These are phyloP conservation scores for Larimichthys crocea DNA, from an alignment of 2,113 vertebrate species.

Conservation along the genomic window DNA sequence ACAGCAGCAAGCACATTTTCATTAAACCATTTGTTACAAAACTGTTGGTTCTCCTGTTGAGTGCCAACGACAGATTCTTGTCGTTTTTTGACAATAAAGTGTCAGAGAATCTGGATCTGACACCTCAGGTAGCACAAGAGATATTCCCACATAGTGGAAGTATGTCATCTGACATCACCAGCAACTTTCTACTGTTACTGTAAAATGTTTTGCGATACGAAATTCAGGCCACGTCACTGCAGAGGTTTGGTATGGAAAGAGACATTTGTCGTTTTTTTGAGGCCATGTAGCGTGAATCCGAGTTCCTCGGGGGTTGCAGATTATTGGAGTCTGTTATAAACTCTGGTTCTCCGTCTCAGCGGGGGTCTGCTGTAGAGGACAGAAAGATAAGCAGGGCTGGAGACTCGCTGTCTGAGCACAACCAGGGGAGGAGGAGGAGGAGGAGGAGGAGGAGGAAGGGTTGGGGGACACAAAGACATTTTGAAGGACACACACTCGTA, in stretches of 20 bases:
- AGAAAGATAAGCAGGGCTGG: conserved; percentile 75
- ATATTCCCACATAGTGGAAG: neutral
- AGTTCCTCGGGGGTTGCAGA: conserved; percentile 66
- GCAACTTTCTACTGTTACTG: neutral
- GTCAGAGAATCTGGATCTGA: neutral
- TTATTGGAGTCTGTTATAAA: conserved; percentile 79
- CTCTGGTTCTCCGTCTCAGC: conserved; percentile 70
- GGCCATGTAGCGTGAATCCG: conserved; percentile 40
- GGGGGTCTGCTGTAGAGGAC: conserved; percentile 75
- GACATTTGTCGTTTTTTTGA: neutral
- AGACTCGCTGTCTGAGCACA: conserved; percentile 73
- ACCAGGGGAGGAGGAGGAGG: conserved; percentile 26
- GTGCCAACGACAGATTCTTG: neutral
- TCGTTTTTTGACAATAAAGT: conserved; percentile 5
- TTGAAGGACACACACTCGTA: conserved; percentile 67
- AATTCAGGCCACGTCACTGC: conserved; percentile 14
- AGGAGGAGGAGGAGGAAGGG: too few species aligned
- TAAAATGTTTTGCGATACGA: neutral
- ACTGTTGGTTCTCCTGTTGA: neutral
- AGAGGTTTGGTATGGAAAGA: conserved; percentile 19
- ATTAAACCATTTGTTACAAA: neutral
- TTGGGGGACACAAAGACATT: conserved; percentile 59
- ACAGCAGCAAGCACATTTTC: neutral
- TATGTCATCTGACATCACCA: neutral
- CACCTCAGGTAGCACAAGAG: neutral